Base-by-base conservation (phyloP, 2,888 invertebrate genomes). In the Acanthosoma haemorrhoidale region DNA sequence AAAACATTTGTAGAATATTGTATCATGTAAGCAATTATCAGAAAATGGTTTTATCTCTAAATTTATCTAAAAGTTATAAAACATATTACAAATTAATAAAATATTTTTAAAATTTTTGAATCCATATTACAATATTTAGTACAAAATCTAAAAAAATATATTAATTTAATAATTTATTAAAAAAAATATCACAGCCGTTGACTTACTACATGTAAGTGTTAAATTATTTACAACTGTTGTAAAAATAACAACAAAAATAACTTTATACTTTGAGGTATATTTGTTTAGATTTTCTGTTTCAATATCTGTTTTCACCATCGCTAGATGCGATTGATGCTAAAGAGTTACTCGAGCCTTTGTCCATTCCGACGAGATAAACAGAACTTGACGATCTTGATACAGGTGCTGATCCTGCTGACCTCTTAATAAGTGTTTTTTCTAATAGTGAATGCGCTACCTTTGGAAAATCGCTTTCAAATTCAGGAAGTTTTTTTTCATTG, bases 261-360 rank as follows among this genome's bases (percentile, higher is more conserved):
- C 3, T n/a, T n/a, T 25, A 51, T 51, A 51, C 51, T 51, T 29
- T 51, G 5, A 21, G 29, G 51, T 51, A 51, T 51, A 1, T 51
- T 25, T 5, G 9, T 18, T 4, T 18, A 18, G 15, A 13, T 38
- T n/a, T 13, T 16, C 8, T 51, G 3, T 5, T 18, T 25, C 29
- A 51, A 25, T 51, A 51, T 51, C 51, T 51, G n/a, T n/a, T n/a
- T 29, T 51, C 51, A 21, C 43, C 16, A 25, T n/a, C 51, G 29
- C 51, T 51, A 5, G 51, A 51, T 51, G 51, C 29, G n/a, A n/a
- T n/a, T n/a, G n/a, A n/a, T n/a, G n/a, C n/a, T 51, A 51, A 51
- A 51, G 51, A 51, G 8, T 21, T 25, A 25, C 13, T 25, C 29
- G 51, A 51, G 29, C 51, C n/a, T n/a, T n/a, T 51, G n/a, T 51